Percentiles rank a stretch among this genome's conserved stretches.
These are phyloP conservation scores for Zosterops pallidus DNA, from an alignment of 2,113 vertebrate species.

Conservation along the genomic window DNA sequence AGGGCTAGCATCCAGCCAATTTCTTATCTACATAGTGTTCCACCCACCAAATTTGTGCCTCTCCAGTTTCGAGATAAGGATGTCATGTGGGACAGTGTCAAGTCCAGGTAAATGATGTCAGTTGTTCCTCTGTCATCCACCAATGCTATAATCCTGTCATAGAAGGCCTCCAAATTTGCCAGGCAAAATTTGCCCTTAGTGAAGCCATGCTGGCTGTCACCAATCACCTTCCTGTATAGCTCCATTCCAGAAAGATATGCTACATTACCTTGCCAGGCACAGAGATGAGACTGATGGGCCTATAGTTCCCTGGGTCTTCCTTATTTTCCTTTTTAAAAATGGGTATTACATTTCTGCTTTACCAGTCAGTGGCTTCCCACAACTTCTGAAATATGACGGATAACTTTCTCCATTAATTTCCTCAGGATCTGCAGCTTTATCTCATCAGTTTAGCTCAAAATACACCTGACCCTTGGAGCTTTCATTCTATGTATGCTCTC, in stretches of 20 bases:
- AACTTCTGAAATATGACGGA: background rate
- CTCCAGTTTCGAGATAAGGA: background rate
- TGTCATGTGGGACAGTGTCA: fast-evolving
- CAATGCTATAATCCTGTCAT: background rate
- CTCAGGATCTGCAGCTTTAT: background rate
- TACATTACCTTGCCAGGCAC: background rate
- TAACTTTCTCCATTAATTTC: background rate
- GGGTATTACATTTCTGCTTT: background rate
- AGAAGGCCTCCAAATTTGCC: background rate
- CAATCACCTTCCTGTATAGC: background rate
- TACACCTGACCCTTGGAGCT: background rate
- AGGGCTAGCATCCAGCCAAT: background rate
- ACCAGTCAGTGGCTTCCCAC: background rate
- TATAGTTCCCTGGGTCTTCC: background rate
- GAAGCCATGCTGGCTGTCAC: background rate
- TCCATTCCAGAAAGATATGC: background rate
- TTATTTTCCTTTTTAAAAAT: background rate
- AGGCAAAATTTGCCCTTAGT: background rate
- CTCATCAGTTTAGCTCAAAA: background rate
- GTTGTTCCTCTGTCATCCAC: background rate
- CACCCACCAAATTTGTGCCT: background rate
- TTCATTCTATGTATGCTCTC: background rate
- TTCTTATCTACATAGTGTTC: background rate
- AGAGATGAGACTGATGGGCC: background rate
- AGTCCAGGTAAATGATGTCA: background rate